Evolutionary conservation across 2,888 invertebrate genomes (phyloP).

Genomic region (Pammene fasciana): DNA sequence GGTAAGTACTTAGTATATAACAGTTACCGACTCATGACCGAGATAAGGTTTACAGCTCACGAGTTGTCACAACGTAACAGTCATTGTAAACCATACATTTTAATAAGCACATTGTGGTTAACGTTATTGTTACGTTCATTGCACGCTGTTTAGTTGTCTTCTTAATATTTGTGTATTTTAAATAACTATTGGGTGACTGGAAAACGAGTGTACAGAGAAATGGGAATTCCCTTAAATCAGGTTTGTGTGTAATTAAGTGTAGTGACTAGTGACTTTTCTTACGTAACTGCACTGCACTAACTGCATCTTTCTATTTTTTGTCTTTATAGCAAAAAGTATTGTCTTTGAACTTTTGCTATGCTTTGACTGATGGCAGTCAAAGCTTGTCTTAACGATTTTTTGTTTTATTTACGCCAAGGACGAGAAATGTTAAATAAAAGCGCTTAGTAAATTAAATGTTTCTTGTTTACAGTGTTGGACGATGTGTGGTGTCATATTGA

Average conservation of each 20-base stretch:
- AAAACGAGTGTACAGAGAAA: not conserved
- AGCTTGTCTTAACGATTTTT: no score
- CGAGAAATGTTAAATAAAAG: not conserved
- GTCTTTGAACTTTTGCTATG: no score
- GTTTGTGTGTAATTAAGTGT: no score
- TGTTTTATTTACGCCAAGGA: no score
- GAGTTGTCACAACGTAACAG: not conserved
- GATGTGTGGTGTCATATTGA: constrained; percentile 17
- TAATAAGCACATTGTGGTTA: not conserved
- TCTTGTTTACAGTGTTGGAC: constrained; percentile 13
- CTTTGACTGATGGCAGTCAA: no score
- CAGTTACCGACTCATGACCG: no score
- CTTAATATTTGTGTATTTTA: not conserved
- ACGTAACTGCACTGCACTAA: no score
- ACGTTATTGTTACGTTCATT: not conserved
- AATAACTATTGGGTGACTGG: not conserved
- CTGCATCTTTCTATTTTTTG: no score
- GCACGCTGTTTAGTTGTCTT: not conserved
- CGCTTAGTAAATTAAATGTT: not conserved
- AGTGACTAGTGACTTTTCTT: no score
- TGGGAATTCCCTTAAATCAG: not conserved
- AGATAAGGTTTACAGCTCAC: constrained; percentile 1
- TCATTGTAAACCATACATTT: not conserved
- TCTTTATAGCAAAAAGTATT: no score
- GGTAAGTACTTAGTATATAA: no score